Conservation (phyloP, 2,797 vertebrate species). For the Alectoris magna region DNA sequence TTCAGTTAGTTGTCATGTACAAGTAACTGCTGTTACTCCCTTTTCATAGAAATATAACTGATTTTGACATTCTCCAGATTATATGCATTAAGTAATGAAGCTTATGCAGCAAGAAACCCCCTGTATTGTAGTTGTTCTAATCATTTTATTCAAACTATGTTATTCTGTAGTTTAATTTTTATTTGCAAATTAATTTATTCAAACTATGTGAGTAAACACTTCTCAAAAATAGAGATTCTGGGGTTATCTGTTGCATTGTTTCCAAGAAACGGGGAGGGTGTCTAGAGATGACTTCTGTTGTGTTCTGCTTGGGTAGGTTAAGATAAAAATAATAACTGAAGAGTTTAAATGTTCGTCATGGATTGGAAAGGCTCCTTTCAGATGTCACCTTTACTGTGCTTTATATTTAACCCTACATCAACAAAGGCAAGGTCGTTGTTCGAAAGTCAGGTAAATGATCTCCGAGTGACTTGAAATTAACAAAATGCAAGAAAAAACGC, state of each 20-base stretch:
- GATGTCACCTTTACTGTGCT: background rate
- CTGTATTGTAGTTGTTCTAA: constrained; percentile 81
- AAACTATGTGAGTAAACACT: constrained; percentile 81
- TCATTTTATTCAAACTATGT: constrained; percentile 77
- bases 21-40: constrained; percentile 79
- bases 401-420: background rate
- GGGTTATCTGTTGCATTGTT: constrained; percentile 69
- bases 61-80: constrained; percentile 76
- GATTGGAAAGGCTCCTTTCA: background rate
- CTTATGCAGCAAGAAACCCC: constrained; percentile 75
- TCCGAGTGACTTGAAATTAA: background rate
- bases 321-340: background rate
- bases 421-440: background rate
- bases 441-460: background rate
- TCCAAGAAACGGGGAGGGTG: background rate
- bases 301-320: background rate
- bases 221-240: constrained; percentile 75
- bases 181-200: constrained; percentile 85
- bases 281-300: background rate
- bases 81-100: constrained; percentile 75
- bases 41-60: constrained; percentile 74
- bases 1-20: constrained; percentile 77
- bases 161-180: constrained; percentile 83
- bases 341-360: background rate
- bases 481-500: background rate